These are phyloP conservation scores for Andrena cerasifolii DNA, from an alignment of 1,140 invertebrate genomes.

Conservation along the genomic window DNA sequence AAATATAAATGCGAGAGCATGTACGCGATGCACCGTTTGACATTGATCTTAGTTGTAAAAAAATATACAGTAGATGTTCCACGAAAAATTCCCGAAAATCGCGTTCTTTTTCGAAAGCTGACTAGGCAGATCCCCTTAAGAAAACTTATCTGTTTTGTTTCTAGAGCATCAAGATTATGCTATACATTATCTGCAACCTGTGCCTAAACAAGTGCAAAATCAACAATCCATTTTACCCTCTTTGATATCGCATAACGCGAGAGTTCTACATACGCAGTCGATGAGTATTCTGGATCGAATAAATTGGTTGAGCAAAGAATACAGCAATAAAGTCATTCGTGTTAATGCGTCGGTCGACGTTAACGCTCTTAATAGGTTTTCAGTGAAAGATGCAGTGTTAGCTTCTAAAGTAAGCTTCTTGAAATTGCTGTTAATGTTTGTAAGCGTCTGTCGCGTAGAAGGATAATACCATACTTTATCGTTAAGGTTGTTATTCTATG, in stretches of 20 bases:
- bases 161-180: conserved; percentile 82
- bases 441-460: background rate
- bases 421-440: background rate
- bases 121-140: no score
- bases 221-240: conserved; percentile 81
- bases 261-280: conserved; percentile 60
- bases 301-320: conserved; percentile 75
- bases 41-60: no score
- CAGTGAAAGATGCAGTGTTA: conserved; percentile 64
- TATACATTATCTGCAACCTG: conserved; percentile 79
- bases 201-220: conserved; percentile 82
- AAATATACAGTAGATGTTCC: no score
- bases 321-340: conserved; percentile 48
- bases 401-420: conserved; percentile 41
- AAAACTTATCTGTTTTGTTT: conserved; percentile 51
- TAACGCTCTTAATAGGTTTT: conserved; percentile 56
- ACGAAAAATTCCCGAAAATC: no score
- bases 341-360: conserved; percentile 41
- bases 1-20: no score
- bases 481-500: conserved; percentile 11
- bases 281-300: conserved; percentile 74
- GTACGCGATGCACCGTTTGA: no score
- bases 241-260: conserved; percentile 79
- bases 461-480: background rate
- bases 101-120: no score